Evolutionary conservation across 2,888 invertebrate species (phyloP), one percentile per base, ranked within the genome.

Genomic region (Philereme vetulata): DNA sequence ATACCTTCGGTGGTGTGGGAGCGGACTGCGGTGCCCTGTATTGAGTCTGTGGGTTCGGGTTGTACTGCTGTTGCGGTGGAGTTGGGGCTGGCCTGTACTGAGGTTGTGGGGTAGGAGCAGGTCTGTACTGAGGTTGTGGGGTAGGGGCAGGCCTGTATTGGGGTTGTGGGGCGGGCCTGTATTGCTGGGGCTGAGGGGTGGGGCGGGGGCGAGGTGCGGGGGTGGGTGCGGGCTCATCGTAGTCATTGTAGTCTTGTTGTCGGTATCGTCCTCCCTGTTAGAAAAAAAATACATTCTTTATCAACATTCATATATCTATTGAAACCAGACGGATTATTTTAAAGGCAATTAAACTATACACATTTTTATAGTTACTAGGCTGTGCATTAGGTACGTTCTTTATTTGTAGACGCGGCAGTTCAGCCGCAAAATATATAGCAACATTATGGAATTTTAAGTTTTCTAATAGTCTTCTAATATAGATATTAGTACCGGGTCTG

Each of bases 1-100:
- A 7, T 73, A 90, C 90, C 82, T 84, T 89, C 34, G 89, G 88
- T 3, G 90, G 90, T 0, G 82, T 53, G 9, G 90, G 90, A 0
- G 80, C 80, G 0, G 80, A 71, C 50, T 77, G 75, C 5, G 78
- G 78, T 4, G 72, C 71, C 53, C 73, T 66, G 57, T 62, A 77
- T 68, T 56, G 68, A 5, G 80, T 70, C 54, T 78, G 78, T 5
- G 70, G 71, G 33, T 69, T 56, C 4, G 72, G 63, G 34, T 69
- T 63, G 80, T 66, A 80, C 66, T 63, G 81, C 72, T 53, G 81
- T 45, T 67, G 77, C 40, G 70, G 84, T 66, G 73, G 80, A 3
- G 78, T 72, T 34, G 70, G 68, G 0, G 49, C 53, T 0, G 52
- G 58, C 6, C 71, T 71, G 72, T 68, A 79, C 60, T 68, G 77